These are phyloP conservation scores for Melospiza georgiana DNA, from an alignment of 2,113 vertebrate species.

Conservation along the genomic window DNA sequence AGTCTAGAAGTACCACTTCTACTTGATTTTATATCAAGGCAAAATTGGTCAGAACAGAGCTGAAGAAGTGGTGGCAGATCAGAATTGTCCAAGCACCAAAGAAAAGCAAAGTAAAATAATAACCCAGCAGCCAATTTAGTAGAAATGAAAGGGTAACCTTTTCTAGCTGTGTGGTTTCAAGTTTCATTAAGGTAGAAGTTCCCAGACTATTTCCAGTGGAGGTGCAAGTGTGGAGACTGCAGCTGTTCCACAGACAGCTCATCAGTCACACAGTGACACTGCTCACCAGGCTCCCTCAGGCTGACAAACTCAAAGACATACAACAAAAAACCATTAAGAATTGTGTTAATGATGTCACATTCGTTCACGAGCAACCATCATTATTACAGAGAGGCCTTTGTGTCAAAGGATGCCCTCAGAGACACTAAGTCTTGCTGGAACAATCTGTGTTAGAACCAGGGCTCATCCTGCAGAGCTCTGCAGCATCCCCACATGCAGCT, in stretches of 20 bases:
- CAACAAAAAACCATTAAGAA: neutral
- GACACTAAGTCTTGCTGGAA: neutral
- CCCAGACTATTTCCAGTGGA: neutral
- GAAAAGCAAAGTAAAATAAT: neutral
- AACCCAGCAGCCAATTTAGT: neutral
- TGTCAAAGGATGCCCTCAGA: neutral
- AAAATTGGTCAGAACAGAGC: neutral
- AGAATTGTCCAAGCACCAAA: neutral
- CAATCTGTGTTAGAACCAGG: neutral
- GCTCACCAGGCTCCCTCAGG: neutral
- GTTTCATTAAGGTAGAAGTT: neutral
- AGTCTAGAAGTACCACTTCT: neutral
- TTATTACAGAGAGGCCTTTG: neutral
- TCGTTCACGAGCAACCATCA: neutral
- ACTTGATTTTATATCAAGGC: neutral
- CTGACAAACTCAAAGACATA: neutral
- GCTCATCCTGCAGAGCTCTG: neutral
- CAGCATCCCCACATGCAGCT: neutral
- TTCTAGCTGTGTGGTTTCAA: neutral
- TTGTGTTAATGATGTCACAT: neutral
- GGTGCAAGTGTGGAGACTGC: neutral
- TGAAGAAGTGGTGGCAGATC: neutral
- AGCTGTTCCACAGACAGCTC: constrained; percentile 10
- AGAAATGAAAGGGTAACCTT: constrained; percentile 5
- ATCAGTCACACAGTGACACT: neutral